Evolutionary conservation across 2,113 vertebrate species (phyloP).

Genomic region (Thunnus thynnus): DNA sequence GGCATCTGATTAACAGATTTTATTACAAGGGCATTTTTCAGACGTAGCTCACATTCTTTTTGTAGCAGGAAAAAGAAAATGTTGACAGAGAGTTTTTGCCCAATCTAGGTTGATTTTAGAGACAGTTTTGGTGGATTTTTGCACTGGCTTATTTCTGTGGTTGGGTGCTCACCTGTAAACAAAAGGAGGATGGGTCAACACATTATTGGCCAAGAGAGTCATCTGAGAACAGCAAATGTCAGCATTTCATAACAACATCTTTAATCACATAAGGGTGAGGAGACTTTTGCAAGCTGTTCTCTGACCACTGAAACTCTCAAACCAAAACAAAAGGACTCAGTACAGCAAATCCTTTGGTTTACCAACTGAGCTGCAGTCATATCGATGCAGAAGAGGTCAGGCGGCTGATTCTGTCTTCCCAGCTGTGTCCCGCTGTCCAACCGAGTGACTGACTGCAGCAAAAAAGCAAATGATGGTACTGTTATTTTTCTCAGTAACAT

Average conservation of each 20-base stretch:
- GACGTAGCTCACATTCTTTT: too few relatives aligned
- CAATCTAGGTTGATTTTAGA: too few relatives aligned
- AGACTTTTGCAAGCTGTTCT: neutral
- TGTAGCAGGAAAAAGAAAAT: too few relatives aligned
- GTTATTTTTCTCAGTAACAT: neutral
- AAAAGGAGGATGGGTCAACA: neutral
- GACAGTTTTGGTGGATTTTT: too few relatives aligned
- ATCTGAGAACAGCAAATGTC: neutral
- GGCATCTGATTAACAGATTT: too few relatives aligned
- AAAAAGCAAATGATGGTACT: neutral
- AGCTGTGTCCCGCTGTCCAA: conserved; percentile 32
- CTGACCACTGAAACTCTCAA: neutral
- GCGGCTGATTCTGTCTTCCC: conserved; percentile 1
- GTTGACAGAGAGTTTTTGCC: too few relatives aligned
- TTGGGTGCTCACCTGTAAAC: neutral
- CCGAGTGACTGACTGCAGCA: conserved; percentile 11
- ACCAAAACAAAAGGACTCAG: neutral
- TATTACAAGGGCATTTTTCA: too few relatives aligned
- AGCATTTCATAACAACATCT: neutral
- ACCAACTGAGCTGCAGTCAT: neutral
- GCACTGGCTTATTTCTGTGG: neutral
- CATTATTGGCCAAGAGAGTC: neutral
- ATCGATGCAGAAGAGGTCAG: neutral
- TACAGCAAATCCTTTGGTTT: neutral
- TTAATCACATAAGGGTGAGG: neutral